Evolutionary conservation across 2,797 vertebrate species (phyloP).

Genomic region (Microctenopoma steveboyesi): DNA sequence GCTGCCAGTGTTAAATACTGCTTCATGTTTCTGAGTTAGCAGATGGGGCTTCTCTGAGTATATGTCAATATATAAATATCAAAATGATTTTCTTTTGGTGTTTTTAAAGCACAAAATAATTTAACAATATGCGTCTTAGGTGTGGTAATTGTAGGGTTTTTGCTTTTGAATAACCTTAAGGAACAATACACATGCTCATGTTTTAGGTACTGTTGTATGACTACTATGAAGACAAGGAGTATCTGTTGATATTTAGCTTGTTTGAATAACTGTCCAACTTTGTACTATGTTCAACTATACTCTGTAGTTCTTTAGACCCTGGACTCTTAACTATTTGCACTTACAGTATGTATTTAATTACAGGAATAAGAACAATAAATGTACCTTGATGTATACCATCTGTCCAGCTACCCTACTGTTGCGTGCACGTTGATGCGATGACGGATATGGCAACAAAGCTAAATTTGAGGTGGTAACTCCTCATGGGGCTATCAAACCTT

Average conservation of each 20-base stretch:
- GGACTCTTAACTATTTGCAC: slow-evolving; percentile 98
- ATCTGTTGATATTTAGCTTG: slow-evolving; percentile 89
- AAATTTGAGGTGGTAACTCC: slow-evolving; percentile 52
- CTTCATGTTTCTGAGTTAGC: slow-evolving; percentile 91
- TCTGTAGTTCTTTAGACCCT: slow-evolving; percentile 95
- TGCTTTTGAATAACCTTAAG: slow-evolving; percentile 95
- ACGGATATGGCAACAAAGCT: slow-evolving; percentile 27
- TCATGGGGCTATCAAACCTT: neutral
- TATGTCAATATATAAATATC: slow-evolving; percentile 85
- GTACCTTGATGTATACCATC: slow-evolving; percentile 91
- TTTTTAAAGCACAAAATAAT: slow-evolving; percentile 92
- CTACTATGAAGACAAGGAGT: slow-evolving; percentile 92
- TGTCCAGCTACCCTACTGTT: slow-evolving; percentile 48
- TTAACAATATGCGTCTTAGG: slow-evolving; percentile 88
- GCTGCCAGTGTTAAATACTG: slow-evolving; percentile 89
- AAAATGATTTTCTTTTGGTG: slow-evolving; percentile 88
- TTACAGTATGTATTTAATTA: slow-evolving; percentile 97
- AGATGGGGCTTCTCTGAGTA: slow-evolving; percentile 89
- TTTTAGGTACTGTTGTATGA: slow-evolving; percentile 90
- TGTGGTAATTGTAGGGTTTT: slow-evolving; percentile 89
- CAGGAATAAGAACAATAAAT: slow-evolving; percentile 98
- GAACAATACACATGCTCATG: slow-evolving; percentile 88
- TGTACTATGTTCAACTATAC: slow-evolving; percentile 95
- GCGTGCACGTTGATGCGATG: slow-evolving; percentile 33
- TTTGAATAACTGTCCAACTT: slow-evolving; percentile 95